Conservation (phyloP, 2,888 invertebrate genomes). For the Stramonita haemastoma region DNA sequence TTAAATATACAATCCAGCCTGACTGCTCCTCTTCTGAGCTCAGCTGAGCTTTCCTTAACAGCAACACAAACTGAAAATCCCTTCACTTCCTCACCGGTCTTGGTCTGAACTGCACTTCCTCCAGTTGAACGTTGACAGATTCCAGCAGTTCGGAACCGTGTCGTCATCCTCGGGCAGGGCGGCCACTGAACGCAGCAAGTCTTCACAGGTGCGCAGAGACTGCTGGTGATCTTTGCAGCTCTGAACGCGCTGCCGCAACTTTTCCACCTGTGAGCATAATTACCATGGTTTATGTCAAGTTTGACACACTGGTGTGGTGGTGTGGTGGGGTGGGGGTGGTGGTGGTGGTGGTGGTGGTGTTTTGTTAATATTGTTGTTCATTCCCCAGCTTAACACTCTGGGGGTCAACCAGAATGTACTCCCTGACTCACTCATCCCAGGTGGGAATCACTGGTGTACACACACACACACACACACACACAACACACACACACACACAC, state of each 20-base stretch:
- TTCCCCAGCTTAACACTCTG: too few species aligned
- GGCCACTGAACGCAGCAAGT: conserved; percentile 34
- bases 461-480: too few species aligned
- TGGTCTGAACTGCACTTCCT: conserved; percentile 35
- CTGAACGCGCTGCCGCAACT: conserved; percentile 38
- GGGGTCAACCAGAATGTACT: too few species aligned
- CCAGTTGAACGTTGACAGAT: conserved; percentile 31
- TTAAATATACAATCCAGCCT: neutral
- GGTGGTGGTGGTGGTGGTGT: neutral
- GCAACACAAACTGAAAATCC: neutral
- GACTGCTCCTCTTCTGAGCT: too few species aligned
- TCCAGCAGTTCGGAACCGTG: conserved; percentile 36
- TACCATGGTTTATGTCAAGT: neutral
- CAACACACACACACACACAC: too few species aligned
- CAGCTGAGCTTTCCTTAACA: too few species aligned
- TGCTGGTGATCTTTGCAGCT: conserved; percentile 37
- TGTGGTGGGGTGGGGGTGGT: too few species aligned
- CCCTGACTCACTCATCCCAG: too few species aligned
- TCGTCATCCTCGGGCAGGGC: conserved; percentile 8
- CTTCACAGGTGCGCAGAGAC: conserved; percentile 38
- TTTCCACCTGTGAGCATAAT: conserved; percentile 17
- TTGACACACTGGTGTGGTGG: too few species aligned
- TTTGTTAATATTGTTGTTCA: too few species aligned
- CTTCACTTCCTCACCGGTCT: conserved; percentile 16
- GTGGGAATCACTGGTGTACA: too few species aligned